phyloP scores from a whole-genome alignment of 2,797 vertebrate genomes.

The Acanthurus lineatus region DNA sequence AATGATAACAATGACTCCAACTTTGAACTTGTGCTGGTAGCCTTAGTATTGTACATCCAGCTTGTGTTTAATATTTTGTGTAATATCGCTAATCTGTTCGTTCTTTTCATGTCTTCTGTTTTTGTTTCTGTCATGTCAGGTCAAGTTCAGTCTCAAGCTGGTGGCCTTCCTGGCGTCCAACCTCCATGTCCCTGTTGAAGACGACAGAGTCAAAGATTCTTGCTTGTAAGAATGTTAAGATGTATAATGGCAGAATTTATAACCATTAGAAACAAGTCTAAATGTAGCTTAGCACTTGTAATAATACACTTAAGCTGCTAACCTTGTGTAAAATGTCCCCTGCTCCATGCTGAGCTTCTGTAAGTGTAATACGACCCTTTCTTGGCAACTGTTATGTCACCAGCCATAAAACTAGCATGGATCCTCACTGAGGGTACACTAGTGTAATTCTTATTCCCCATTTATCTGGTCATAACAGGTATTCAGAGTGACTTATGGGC shows the following conservation, averaged over 20 bases:
- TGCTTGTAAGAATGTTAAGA: constrained; percentile 84
- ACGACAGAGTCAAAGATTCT: constrained; percentile 94
- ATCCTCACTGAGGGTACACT: no score
- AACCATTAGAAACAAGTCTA: background rate
- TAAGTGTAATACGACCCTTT: constrained; percentile 9
- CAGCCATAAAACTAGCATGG: no score
- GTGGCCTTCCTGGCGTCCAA: constrained; percentile 94
- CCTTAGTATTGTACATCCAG: background rate
- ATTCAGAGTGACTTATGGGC: constrained; percentile 91
- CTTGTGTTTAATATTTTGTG: background rate
- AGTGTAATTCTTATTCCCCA: background rate
- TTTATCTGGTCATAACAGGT: constrained; percentile 77
- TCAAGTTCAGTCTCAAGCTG: constrained; percentile 87
- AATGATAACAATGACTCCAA: constrained; percentile 27
- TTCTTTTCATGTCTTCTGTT: background rate
- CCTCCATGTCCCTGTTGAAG: constrained; percentile 94
- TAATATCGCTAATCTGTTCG: background rate
- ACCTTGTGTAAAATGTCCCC: background rate
- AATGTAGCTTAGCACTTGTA: background rate
- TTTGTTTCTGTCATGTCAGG: constrained; percentile 58
- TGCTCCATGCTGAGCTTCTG: background rate
- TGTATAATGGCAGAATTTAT: background rate
- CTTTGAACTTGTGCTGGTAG: constrained; percentile 1
- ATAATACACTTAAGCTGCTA: background rate
- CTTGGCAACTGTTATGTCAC: background rate